Evolutionary conservation across 2,113 vertebrate species (phyloP), one percentile per base, ranked within the genome.

Genomic region (Pollachius pollachius): DNA sequence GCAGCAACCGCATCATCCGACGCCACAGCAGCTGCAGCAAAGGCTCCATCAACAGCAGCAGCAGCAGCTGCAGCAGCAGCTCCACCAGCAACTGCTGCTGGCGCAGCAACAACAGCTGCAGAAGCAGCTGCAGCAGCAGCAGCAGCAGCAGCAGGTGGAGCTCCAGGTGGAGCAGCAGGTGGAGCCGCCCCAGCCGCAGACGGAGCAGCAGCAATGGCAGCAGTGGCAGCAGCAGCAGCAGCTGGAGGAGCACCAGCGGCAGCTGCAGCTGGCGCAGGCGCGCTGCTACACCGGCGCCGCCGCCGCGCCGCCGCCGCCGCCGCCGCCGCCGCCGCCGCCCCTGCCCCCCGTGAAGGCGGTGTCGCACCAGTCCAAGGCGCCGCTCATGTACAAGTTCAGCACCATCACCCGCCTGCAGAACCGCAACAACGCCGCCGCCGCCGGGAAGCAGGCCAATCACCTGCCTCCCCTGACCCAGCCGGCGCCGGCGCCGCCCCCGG

Each of bases 351-450:
- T 89, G 73, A 90, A 0, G 73, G 88, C 0, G 77, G 68, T 90
- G 0, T 92, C 93, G 0, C 92, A 94, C 85, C 83, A 94, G 87
- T 88, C 94, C 12, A 67, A 89, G 0, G 77, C 87, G 0, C 92
- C 92, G 41, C 87, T 90, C 0, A 85, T 95, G 88, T 96, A 95
- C 75, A 97, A 97, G 77, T 96, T 90, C 87, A 97, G 95, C 89
- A 97, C 95, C 3, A 95, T 97, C 80, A 92, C 90, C 37, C 76
- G 94, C 64, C 84, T 96, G 62, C 94, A 95, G 88, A 94, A 94
- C 82, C 86, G 88, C 77, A 52, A 18, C 15, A 92, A 87, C 71
- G 61, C 77, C 0, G 60, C 82, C n/a, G 81, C 25, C 74, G 75
- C 52, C 37, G 5, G 48, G 67, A 75, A 37, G 68, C 0, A 62